Conservation (phyloP, 2,797 vertebrate species). For the Oophaga sylvatica region DNA sequence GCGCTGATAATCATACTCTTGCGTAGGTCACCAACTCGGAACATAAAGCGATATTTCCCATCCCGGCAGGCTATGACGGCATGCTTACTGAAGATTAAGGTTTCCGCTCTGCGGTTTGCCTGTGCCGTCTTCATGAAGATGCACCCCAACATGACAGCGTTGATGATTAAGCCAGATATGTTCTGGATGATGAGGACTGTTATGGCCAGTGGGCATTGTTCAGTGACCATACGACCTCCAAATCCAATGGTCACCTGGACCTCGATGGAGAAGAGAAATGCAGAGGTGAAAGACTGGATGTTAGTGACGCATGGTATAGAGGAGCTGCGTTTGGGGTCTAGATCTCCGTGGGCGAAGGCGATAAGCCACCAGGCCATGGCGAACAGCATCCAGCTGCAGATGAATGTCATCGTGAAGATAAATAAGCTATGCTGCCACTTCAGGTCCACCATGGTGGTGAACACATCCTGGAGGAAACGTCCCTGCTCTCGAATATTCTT, state of each 20-base stretch:
- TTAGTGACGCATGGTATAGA: conserved; percentile 59
- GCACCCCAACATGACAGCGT: conserved; percentile 65
- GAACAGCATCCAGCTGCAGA: conserved; percentile 86
- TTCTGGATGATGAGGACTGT: conserved; percentile 63
- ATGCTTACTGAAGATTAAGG: conserved; percentile 63
- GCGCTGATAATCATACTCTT: conserved; percentile 66
- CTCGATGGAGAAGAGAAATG: conserved; percentile 63
- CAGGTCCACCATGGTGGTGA: conserved; percentile 87
- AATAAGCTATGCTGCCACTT: conserved; percentile 85
- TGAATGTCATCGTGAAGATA: conserved; percentile 84
- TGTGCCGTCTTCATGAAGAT: conserved; percentile 66
- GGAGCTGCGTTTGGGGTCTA: conserved; percentile 69
- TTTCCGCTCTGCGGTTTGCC: conserved; percentile 63
- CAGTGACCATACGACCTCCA: conserved; percentile 63
- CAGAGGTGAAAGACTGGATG: conserved; percentile 61
- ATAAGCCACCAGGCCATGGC: conserved; percentile 86
- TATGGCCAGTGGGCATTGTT: conserved; percentile 63
- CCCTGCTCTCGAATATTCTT: conserved; percentile 87
- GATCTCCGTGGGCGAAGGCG: conserved; percentile 83
- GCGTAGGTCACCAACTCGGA: conserved; percentile 62
- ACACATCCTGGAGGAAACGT: conserved; percentile 83
- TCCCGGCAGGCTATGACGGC: conserved; percentile 60
- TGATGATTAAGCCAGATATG: conserved; percentile 63
- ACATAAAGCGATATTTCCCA: conserved; percentile 61
- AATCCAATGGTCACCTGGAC: conserved; percentile 65